phyloP scores from a whole-genome alignment of 2,113 vertebrate genomes.

The Hyperopisus bebe region DNA sequence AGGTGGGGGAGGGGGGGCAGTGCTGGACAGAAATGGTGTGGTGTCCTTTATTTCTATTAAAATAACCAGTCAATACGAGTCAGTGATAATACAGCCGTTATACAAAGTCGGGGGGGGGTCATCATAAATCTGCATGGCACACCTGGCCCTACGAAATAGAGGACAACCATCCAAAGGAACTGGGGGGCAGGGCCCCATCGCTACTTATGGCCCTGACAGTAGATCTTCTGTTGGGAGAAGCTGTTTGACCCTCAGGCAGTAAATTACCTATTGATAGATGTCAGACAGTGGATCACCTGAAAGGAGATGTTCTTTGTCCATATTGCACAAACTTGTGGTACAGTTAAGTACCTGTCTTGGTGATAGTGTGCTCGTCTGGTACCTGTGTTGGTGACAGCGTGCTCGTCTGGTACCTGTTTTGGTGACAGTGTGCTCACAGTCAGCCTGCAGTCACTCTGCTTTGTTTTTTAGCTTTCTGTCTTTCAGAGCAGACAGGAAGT shows the following conservation, averaged over 20 bases:
- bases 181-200: background rate
- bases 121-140: background rate
- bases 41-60: background rate
- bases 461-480: background rate
- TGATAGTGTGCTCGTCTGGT: background rate
- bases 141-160: background rate
- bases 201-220: background rate
- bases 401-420: background rate
- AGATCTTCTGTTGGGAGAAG: background rate
- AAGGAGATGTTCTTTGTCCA: background rate
- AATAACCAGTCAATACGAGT: background rate
- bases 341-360: too few relatives aligned
- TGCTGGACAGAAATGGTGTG: background rate
- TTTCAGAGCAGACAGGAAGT: background rate
- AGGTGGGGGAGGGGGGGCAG: background rate
- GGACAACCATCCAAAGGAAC: background rate
- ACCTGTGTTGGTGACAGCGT: background rate
- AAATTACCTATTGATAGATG: background rate
- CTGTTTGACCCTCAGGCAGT: background rate
- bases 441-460: background rate
- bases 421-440: background rate
- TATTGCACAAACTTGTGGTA: background rate
- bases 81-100: background rate
- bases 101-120: background rate
- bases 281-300: background rate